Percentiles rank a stretch among this genome's conserved stretches.
These are phyloP conservation scores for Eulithis testata DNA, from an alignment of 2,888 invertebrate genomes.

Conservation along the genomic window DNA sequence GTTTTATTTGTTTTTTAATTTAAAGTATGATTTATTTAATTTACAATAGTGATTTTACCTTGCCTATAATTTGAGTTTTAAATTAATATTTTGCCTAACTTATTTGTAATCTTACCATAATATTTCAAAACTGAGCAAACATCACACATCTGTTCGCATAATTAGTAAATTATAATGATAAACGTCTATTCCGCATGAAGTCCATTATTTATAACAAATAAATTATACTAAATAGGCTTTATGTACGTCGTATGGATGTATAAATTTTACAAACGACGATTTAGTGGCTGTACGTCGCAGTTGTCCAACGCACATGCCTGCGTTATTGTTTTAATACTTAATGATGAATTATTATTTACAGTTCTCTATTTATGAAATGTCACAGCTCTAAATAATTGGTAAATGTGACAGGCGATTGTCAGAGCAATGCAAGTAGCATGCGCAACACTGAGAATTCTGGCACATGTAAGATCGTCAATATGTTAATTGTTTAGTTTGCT, in stretches of 20 bases:
- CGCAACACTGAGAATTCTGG: constrained; percentile 14
- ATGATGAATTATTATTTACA: constrained; percentile 42
- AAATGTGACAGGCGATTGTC: constrained; percentile 18
- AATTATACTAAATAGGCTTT: constrained; percentile 44
- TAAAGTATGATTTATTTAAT: too few relatives aligned
- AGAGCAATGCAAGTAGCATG: constrained; percentile 13
- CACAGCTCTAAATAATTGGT: constrained; percentile 25
- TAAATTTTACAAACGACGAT: constrained; percentile 47
- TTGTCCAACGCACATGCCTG: constrained; percentile 42
- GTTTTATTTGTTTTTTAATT: too few relatives aligned
- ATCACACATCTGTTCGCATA: constrained; percentile 39
- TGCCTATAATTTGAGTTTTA: too few relatives aligned
- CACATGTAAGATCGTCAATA: constrained; percentile 19
- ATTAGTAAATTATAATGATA: constrained; percentile 42
- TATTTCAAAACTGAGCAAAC: constrained; percentile 20
- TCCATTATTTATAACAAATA: constrained; percentile 39
- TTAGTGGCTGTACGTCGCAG: constrained; percentile 43
- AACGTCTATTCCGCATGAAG: constrained; percentile 39
- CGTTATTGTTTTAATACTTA: constrained; percentile 46
- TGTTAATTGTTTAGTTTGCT: constrained; percentile 19
- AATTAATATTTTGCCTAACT: background rate
- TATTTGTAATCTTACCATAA: constrained; percentile 1
- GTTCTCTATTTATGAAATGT: constrained; percentile 38
- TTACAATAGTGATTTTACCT: too few relatives aligned
- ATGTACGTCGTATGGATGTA: constrained; percentile 44